Evolutionary conservation across 2,888 invertebrate species (phyloP).

Genomic region (Panzeria rudis): DNA sequence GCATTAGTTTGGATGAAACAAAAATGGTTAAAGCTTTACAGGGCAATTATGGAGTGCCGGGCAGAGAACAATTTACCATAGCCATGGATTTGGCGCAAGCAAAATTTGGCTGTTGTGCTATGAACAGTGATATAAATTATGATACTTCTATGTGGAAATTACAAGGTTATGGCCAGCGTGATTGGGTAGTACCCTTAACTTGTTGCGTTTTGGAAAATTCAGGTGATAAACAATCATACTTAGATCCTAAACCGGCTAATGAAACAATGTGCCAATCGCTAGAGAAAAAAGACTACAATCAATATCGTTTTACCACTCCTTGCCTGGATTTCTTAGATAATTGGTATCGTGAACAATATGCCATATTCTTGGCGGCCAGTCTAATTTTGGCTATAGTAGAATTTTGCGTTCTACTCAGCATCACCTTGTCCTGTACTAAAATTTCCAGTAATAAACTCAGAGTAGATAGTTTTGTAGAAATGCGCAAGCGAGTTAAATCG

Average conservation of each 20-base stretch:
- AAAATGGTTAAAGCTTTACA: constrained; percentile 89
- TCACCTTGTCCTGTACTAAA: constrained; percentile 89
- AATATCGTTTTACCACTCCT: constrained; percentile 83
- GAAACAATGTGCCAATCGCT: constrained; percentile 88
- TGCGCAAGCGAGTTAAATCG: constrained; percentile 75
- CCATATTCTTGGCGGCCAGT: constrained; percentile 87
- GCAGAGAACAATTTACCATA: constrained; percentile 88
- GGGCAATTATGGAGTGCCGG: constrained; percentile 90
- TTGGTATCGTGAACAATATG: constrained; percentile 91
- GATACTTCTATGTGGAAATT: constrained; percentile 92
- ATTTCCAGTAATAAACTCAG: constrained; percentile 80
- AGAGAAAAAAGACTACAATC: constrained; percentile 79
- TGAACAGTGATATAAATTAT: constrained; percentile 91
- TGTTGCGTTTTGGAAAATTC: constrained; percentile 88
- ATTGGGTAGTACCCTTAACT: constrained; percentile 88
- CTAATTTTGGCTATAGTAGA: constrained; percentile 89
- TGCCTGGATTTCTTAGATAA: constrained; percentile 88
- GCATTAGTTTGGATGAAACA: constrained; percentile 88
- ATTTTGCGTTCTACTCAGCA: constrained; percentile 88
- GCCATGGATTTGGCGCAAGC: constrained; percentile 92
- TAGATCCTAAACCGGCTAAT: constrained; percentile 91
- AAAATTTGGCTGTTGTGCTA: constrained; percentile 90
- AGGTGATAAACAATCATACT: constrained; percentile 85
- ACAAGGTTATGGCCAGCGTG: constrained; percentile 89
- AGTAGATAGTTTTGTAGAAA: constrained; percentile 73